phyloP scores from a whole-genome alignment of 2,888 invertebrate genomes.

The Mythimna impura region DNA sequence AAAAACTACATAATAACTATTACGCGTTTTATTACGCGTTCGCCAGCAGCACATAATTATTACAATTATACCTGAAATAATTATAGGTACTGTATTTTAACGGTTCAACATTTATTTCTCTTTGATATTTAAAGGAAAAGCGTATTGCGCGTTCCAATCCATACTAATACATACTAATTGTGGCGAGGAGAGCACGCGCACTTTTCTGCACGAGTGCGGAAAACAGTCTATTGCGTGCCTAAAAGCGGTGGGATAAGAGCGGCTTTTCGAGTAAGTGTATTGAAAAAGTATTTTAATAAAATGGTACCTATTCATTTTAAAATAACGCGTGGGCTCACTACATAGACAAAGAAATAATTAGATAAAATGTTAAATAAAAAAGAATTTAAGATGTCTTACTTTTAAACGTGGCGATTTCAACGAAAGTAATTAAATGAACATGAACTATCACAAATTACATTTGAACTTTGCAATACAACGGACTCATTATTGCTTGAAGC shows the following conservation, averaged over 20 bases:
- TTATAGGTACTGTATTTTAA: too few species aligned
- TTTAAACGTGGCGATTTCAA: neutral
- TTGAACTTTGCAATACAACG: conserved; percentile 5
- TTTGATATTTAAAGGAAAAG: neutral
- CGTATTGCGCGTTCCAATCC: neutral
- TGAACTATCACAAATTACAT: neutral
- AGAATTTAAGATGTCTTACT: too few species aligned
- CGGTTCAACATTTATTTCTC: neutral
- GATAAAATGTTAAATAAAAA: too few species aligned
- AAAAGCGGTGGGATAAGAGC: too few species aligned
- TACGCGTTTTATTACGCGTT: conserved; percentile 27
- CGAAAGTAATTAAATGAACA: neutral
- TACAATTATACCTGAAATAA: too few species aligned
- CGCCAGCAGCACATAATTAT: conserved; percentile 7
- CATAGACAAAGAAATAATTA: neutral
- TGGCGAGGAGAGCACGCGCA: too few species aligned
- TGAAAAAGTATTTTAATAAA: neutral
- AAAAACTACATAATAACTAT: conserved; percentile 17
- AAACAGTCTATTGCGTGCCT: too few species aligned
- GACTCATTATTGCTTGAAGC: conserved; percentile 1
- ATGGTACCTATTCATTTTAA: neutral
- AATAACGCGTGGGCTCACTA: neutral
- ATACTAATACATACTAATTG: too few species aligned
- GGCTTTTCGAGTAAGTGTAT: too few species aligned
- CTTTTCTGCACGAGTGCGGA: too few species aligned